phyloP scores from a whole-genome alignment of 2,113 vertebrate species.

The Ptyas mucosa region DNA sequence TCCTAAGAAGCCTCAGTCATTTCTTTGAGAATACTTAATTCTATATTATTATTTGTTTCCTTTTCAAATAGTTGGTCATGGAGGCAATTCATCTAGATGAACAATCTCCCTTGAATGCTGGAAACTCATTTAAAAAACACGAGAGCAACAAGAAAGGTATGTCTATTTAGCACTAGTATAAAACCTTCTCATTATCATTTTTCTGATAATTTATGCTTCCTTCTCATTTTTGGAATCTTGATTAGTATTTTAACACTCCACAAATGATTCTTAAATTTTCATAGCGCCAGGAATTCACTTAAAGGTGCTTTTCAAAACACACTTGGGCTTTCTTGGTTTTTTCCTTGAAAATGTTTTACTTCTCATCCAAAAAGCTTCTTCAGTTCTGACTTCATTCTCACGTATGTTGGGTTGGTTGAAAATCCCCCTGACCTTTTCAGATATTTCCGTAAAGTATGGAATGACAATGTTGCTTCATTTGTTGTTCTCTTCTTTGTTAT shows the following conservation, averaged over 20 bases:
- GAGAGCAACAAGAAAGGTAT: constrained; percentile 69
- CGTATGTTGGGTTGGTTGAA: neutral
- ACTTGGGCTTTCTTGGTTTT: neutral
- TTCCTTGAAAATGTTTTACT: neutral
- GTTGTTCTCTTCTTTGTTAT: neutral
- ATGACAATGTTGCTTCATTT: neutral
- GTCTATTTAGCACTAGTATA: constrained; percentile 19
- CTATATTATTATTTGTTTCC: constrained; percentile 7
- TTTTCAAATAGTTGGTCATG: constrained; percentile 44
- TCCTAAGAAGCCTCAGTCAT: neutral
- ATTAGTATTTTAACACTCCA: neutral
- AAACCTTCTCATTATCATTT: neutral
- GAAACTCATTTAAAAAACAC: constrained; percentile 42
- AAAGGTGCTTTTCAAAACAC: neutral
- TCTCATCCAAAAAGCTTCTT: neutral
- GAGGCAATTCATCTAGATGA: constrained; percentile 54
- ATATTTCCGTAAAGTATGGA: neutral
- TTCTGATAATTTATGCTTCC: neutral
- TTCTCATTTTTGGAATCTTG: neutral
- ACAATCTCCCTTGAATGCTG: constrained; percentile 60
- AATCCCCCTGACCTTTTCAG: neutral
- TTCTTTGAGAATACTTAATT: neutral
- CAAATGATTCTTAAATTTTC: neutral
- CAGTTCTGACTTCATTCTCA: neutral
- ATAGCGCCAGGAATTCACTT: neutral